Evolutionary conservation across 1,140 invertebrate genomes (phyloP), one percentile per base, ranked within the genome.

Genomic region (Sitophilus oryzae): DNA sequence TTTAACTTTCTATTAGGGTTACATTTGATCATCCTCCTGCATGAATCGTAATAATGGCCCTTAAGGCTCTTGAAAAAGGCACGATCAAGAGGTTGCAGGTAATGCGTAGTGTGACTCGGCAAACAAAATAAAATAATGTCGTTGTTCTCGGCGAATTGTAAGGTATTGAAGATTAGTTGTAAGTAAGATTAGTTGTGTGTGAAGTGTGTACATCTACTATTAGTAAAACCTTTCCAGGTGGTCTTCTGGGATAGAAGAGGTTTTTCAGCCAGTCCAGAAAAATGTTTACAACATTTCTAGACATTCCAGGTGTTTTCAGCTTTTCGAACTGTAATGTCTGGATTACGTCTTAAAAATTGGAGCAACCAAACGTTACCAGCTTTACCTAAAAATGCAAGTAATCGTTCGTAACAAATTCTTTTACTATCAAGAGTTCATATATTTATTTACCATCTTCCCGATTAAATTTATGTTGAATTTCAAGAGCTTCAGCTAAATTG

Each of bases 161-260:
- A 52, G 20, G 63, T 25, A 36, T 67, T n/a, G n/a, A n/a, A n/a
- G n/a, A n/a, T n/a, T n/a, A n/a, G n/a, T n/a, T n/a, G n/a, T n/a
- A n/a, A n/a, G n/a, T 53, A 19, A 62, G 8, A 14, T 45, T 38
- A 50, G 48, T 63, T 16, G 43, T 62, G 47, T 72, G 71, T 8
- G 69, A 71, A 19, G 62, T 56, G 58, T 74, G 69, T n/a, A 70
- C 67, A 57, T 76, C 72, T 43, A 75, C 59, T 56, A 74, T 63
- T 4, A 71, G 40, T 20, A 74, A 50, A 36, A 66, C 65, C 48
- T 71, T 72, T 25, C 69, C 69, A 10, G 25, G 21, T 5, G 59
- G 60, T 52, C 73, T 75, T 16, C 42, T 47, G 8, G 66, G 66
- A 22, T 73, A 21, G 58, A 73, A 74, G 21, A 66, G 53, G n/a